Base-by-base conservation (phyloP, 2,888 invertebrate species). In the Tineola bisselliella region DNA sequence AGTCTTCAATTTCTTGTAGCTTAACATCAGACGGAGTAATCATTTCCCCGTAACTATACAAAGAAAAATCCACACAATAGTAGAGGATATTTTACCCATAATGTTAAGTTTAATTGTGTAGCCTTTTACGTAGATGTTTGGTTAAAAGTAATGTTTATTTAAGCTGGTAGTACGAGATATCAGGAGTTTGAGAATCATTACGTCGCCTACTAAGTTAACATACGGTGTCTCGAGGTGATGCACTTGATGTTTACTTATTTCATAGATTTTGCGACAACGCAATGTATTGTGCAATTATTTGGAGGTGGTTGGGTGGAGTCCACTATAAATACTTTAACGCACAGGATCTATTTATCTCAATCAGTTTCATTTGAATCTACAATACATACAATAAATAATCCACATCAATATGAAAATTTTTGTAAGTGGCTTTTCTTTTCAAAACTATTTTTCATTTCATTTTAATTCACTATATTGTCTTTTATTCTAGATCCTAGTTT, bases 181-280 rank as follows among this genome's bases (percentile, higher is more conserved):
- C n/a, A n/a, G 48, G 15, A 48, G 54, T 70, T 73, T 81, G 80
- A 77, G 81, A 79, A 69, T 69, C 67, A 73, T 84, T 84, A 83
- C 84, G 79, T 77, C 68, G 54, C 54, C 74, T 65, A 68, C 70
- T 66, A 68, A 76, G 76, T 77, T 80, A 75, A 77, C 83, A 77
- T 80, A 81, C 54, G 74, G 74, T 72, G 71, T 72, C 71, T 70
- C 75, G 77, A 79, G 82, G 81, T 81, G 82, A 84, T 83, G 83
- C 76, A 79, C 72, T 71, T 71, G 75, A 72, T 86, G 79, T 86
- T 87, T 84, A 81, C 84, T 76, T 80, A 83, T 84, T 81, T 84
- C 82, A 83, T 83, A 75, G 74, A 82, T 78, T 83, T 84, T 79
- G 76, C 80, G 81, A 79, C 80, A 81, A 73, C 74, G 71, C 74